Evolutionary conservation across 2,888 invertebrate genomes (phyloP).

Genomic region (Dermolepida albohirtum): DNA sequence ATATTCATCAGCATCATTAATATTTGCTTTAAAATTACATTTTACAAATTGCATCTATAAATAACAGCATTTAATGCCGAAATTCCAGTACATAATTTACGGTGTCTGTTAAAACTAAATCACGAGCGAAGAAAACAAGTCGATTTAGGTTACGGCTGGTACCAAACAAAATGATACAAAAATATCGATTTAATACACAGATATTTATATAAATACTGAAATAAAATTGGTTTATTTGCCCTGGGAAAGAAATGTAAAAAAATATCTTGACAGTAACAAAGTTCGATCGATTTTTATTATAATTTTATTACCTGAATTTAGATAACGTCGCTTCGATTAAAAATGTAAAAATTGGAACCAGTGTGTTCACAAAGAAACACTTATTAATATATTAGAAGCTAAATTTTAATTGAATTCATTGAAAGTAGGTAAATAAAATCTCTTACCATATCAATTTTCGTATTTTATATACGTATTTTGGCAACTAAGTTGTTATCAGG

Average conservation of each 20-base stretch:
- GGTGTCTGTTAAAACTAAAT: slow-evolving; percentile 4
- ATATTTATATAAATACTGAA: slow-evolving; percentile 32
- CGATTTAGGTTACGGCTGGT: slow-evolving; percentile 20
- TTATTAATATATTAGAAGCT: no score
- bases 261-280: neutral
- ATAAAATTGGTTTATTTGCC: slow-evolving; percentile 27
- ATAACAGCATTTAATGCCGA: slow-evolving; percentile 17
- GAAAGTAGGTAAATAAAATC: no score
- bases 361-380: no score
- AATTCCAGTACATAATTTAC: slow-evolving; percentile 9
- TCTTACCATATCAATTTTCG: no score
- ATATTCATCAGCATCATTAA: neutral
- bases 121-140: slow-evolving; percentile 3
- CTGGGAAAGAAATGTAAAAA: neutral
- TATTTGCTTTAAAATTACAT: slow-evolving; percentile 10
- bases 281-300: slow-evolving; percentile 19
- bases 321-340: slow-evolving; percentile 14
- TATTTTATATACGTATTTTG: no score
- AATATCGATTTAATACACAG: slow-evolving; percentile 31
- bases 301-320: slow-evolving; percentile 10
- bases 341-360: no score
- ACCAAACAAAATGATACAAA: slow-evolving; percentile 23
- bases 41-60: slow-evolving; percentile 19
- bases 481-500: no score
- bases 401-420: no score